Evolutionary conservation across 2,888 invertebrate species (phyloP), one percentile per base, ranked within the genome.

Genomic region (Ellobium chinense): DNA sequence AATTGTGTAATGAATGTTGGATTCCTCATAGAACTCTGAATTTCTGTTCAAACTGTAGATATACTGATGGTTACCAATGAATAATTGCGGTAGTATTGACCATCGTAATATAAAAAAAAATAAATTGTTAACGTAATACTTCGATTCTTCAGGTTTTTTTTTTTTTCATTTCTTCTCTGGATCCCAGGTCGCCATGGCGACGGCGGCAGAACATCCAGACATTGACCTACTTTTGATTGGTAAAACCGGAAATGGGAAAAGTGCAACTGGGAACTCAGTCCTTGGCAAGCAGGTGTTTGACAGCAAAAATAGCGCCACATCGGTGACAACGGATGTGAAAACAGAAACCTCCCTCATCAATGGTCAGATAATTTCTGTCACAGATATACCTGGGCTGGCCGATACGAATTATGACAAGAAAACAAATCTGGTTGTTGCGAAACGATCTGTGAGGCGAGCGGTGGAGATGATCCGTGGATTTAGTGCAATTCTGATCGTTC

Each of bases 241-340:
- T 36, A 66, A 66, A 66, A 66, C 66, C 7, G 66, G 66, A 34
- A 18, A 66, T 66, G 66, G 66, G 21, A 66, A 66, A 36, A 66
- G 66, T 36, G 34, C 36, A 18, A 31, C 36, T 14, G 66, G 66
- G 1, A 66, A 66, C 37, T 36, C 36, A 18, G 27, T 66, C 18
- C 24, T 66, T 5, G 37, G 37, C 5, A n/a, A 4, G 21, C 21
- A 36, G 14, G 66, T 36, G 2, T 66, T 66, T 37, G 3, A 4
- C 9, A 21, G n/a, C 24, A 21, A 7, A 21, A 24, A 2, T 1
- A 36, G 21, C 18, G 27, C 36, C 21, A 21, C 34, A 2, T 66
- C 66, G 1, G 36, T 36, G n/a, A 66, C 66, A 2, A 2, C 37
- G 21, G 21, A 34, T 21, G 24, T 34, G 2, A 5, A 24, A 21